Evolutionary conservation across 2,888 invertebrate species (phyloP), one percentile per base, ranked within the genome.

Genomic region (Xylota sylvarum): DNA sequence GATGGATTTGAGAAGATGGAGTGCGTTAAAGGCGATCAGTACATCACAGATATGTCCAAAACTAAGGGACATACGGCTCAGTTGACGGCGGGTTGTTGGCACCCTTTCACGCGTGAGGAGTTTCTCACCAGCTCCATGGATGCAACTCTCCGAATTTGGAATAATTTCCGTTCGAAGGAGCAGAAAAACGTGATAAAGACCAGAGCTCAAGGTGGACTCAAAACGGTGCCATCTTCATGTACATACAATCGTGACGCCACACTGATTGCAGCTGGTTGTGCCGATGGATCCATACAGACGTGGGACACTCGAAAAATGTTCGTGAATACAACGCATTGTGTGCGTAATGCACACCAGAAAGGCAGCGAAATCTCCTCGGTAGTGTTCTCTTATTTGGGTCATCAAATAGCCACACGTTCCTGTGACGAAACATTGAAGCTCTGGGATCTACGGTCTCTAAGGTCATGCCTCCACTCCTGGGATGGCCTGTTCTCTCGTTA

Each of bases 41-140:
- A 99, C 90, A 97, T 99, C 19, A 96, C 96, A 0, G 99, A 99
- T 91, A 97, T 98, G 96, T 96, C 97, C 0, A 95, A 94, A 89
- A 98, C 98, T 0, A 98, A 97, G 91, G 99, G 99, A 0, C 99
- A 99, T 92, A 97, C 97, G 0, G 97, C 98, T 0, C 95, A 97
- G 35, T 92, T 99, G 4, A 97, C 98, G 89, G 95, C 96, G 69
- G 97, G 99, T 0, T 96, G 96, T 90, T 99, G 99, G 98, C 98
- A 99, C 93, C 99, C 99, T 0, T 95, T 96, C 88, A 94, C 95
- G 2, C 95, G 96, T 80, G 97, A 98, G 88, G 98, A 99, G 92
- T 99, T 99, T 92, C 93, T 99, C 89, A 99, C 99, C 0, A 97
- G 97, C 89, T 96, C 98, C 0, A 95, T 97, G 90, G 99, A 99